phyloP scores from a whole-genome alignment of 2,113 vertebrate species.

The Scomber colias region DNA sequence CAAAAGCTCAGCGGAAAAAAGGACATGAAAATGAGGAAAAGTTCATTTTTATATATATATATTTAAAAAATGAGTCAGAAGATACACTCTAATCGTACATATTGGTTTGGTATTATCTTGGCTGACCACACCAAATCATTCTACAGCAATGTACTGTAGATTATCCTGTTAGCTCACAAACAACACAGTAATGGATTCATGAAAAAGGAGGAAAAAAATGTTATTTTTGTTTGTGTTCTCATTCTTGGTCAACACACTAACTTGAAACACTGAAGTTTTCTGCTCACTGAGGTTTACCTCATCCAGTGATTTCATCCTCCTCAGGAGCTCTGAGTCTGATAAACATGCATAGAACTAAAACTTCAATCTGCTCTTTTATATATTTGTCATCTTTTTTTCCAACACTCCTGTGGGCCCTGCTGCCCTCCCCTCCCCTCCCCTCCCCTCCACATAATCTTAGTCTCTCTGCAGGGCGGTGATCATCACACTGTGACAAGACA shows the following conservation, averaged over 20 bases:
- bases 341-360: conserved; percentile 19
- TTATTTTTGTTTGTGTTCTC: background rate
- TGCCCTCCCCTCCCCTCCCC: background rate
- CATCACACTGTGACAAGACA: background rate
- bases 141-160: too few species aligned
- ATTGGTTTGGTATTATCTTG: too few species aligned
- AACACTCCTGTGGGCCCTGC: background rate
- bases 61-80: too few species aligned
- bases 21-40: too few species aligned
- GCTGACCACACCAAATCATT: too few species aligned
- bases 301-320: background rate
- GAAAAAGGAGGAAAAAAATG: background rate
- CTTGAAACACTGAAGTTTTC: background rate
- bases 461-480: conserved; percentile 12
- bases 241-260: background rate
- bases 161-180: too few species aligned
- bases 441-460: background rate
- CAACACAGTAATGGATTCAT: too few species aligned
- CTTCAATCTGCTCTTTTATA: conserved; percentile 1
- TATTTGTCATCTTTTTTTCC: conserved; percentile 17
- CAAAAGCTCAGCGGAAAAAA: too few species aligned
- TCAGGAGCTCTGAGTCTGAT: background rate
- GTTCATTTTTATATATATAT: too few species aligned
- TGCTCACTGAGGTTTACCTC: background rate
- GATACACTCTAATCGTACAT: too few species aligned